These are phyloP conservation scores for Scotopteryx bipunctaria DNA, from an alignment of 2,888 invertebrate species.

Conservation along the genomic window DNA sequence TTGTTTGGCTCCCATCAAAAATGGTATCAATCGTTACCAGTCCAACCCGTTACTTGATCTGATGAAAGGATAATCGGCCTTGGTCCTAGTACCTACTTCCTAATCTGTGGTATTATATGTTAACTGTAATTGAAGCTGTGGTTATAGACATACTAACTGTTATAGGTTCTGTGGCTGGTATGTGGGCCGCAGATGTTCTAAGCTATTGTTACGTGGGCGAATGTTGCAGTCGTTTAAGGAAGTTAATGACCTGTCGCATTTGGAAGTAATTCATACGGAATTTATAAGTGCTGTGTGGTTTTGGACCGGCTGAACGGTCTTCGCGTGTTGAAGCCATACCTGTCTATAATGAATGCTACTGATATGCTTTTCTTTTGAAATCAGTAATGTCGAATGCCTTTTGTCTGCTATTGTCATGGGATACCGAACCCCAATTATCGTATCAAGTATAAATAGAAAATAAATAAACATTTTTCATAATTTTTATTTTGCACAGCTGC, in stretches of 20 bases:
- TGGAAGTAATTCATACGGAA: constrained; percentile 35
- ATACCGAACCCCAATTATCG: too few species aligned
- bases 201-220: constrained; percentile 44
- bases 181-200: constrained; percentile 70
- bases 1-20: constrained; percentile 44
- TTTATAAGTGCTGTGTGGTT: constrained; percentile 28
- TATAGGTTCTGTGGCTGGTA: constrained; percentile 34
- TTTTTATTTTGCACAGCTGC: too few species aligned
- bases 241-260: constrained; percentile 37
- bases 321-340: constrained; percentile 7
- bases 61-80: constrained; percentile 67
- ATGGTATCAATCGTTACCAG: constrained; percentile 51
- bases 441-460: too few species aligned
- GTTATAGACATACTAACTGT: constrained; percentile 5
- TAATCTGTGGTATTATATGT: constrained; percentile 8
- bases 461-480: too few species aligned
- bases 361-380: neutral
- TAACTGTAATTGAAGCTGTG: constrained; percentile 4
- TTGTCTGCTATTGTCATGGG: too few species aligned
- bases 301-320: neutral
- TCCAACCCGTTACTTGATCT: constrained; percentile 57
- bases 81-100: constrained; percentile 32
- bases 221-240: constrained; percentile 32
- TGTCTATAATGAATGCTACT: neutral
- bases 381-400: too few species aligned